Percentiles rank a stretch among this genome's conserved stretches.
Conservation (phyloP, 2,113 vertebrate genomes). For the Corythaeola cristata region DNA sequence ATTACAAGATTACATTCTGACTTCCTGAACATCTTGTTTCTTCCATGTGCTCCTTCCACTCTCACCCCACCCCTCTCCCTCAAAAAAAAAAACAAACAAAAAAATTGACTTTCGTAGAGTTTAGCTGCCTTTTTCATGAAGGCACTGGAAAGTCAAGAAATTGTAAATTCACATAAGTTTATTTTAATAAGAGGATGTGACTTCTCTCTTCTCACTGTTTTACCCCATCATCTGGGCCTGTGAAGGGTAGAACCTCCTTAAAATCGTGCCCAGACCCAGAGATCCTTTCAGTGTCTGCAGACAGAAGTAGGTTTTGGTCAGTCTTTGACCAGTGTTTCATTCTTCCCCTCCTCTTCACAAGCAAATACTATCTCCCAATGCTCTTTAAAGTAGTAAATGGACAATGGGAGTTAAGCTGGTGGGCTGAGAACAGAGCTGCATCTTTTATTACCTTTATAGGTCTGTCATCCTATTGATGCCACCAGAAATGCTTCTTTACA, state of each 20-base stretch:
- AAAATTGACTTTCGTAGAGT: background rate
- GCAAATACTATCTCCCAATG: background rate
- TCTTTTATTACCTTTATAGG: background rate
- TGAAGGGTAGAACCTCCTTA: background rate
- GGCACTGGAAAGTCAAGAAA: background rate
- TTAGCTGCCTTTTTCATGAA: background rate
- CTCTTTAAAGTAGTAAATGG: background rate
- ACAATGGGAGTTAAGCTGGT: background rate
- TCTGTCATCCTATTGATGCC: background rate
- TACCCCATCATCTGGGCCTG: background rate
- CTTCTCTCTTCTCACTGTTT: background rate
- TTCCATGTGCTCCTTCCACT: background rate
- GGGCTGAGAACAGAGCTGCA: background rate
- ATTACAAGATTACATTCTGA: background rate
- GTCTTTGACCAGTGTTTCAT: background rate
- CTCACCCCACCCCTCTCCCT: no score
- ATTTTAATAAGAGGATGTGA: background rate
- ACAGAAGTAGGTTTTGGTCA: background rate
- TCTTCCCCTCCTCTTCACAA: background rate
- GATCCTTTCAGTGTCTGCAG: background rate
- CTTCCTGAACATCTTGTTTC: background rate
- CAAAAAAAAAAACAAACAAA: background rate
- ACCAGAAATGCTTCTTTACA: background rate
- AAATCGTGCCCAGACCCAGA: background rate
- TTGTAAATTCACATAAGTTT: background rate